Evolutionary conservation across 2,797 vertebrate genomes (phyloP).

Genomic region (Mareca strepera): DNA sequence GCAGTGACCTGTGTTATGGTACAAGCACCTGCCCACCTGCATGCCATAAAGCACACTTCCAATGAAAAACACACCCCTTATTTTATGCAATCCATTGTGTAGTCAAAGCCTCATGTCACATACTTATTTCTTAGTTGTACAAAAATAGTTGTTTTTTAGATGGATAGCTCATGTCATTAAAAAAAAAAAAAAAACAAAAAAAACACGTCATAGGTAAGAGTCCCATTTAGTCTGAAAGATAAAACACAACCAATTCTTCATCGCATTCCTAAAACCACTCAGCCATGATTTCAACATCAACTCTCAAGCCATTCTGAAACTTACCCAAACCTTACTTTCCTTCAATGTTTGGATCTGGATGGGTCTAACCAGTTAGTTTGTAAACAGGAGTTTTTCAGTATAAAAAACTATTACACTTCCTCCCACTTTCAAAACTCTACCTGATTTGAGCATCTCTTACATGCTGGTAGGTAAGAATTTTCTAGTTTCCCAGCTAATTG

Average conservation of each 20-base stretch:
- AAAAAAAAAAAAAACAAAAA: neutral
- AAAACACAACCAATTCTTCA: neutral
- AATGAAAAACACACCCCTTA: neutral
- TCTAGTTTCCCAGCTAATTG: neutral
- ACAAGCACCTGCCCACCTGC: neutral
- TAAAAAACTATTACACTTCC: neutral
- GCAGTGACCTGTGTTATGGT: neutral
- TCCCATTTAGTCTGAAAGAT: neutral
- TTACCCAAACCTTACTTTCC: neutral
- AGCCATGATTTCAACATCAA: neutral
- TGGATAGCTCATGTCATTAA: neutral
- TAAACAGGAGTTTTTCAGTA: neutral
- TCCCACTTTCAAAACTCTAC: neutral
- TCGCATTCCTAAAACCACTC: neutral
- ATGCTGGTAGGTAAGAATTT: neutral
- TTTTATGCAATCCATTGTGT: neutral
- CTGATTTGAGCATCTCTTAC: neutral
- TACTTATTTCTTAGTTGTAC: neutral
- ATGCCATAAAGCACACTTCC: neutral
- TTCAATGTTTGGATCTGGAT: neutral
- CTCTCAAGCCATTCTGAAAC: neutral
- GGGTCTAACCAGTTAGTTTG: neutral
- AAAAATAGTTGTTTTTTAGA: neutral
- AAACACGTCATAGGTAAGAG: neutral
- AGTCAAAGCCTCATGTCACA: neutral